A percentile compares a stretch with the other conserved stretches of the same genome.
Conservation (phyloP, 30 jellyfish, hydroid and myxozoan genomes). For the Turritopsis dohrnii region DNA sequence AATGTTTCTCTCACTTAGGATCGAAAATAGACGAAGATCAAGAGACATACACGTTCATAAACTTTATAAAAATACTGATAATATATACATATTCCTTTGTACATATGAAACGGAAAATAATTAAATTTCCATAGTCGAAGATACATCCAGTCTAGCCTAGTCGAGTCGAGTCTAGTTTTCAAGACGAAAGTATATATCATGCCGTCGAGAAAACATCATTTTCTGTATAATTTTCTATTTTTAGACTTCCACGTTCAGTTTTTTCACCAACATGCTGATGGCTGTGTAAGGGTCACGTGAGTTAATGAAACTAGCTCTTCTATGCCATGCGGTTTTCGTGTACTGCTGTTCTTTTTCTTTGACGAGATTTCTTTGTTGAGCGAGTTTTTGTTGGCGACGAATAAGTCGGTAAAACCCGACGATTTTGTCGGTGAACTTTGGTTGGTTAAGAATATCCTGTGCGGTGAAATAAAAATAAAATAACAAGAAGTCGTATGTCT, state of each 20-base stretch:
- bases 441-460: constrained; percentile 5
- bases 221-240: too few relatives aligned
- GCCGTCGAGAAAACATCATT: too few relatives aligned
- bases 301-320: constrained; percentile 24
- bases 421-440: neutral
- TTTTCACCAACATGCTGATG: constrained; percentile 19
- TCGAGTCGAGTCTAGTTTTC: too few relatives aligned
- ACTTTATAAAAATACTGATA: too few relatives aligned
- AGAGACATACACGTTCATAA: too few relatives aligned
- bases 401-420: constrained; percentile 14
- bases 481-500: neutral
- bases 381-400: constrained; percentile 18
- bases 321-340: constrained; percentile 29
- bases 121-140: too few relatives aligned
- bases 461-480: neutral
- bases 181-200: too few relatives aligned
- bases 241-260: neutral
- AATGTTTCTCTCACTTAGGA: too few relatives aligned
- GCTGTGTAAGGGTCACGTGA: constrained; percentile 28
- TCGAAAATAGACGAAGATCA: too few relatives aligned
- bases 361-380: neutral
- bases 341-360: constrained; percentile 21
- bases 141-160: too few relatives aligned
- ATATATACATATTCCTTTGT: too few relatives aligned
- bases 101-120: too few relatives aligned